These are phyloP conservation scores for Athrips mouffetella DNA, from an alignment of 2,888 invertebrate species.

Conservation along the genomic window DNA sequence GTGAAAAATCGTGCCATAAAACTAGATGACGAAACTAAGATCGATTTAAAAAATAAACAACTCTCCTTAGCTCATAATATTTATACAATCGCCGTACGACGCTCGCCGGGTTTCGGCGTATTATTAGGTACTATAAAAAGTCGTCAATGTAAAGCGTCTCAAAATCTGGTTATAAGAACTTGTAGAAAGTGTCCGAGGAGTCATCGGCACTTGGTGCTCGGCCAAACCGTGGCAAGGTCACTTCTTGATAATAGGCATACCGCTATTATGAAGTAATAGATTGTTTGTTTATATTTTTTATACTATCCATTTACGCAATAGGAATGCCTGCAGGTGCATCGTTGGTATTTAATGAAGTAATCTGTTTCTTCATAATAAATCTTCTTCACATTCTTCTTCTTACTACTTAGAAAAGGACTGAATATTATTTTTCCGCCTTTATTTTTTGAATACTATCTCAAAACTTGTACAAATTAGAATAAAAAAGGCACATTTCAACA, in stretches of 20 bases:
- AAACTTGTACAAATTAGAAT: no score
- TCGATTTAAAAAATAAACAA: constrained; percentile 29
- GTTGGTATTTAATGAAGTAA: no score
- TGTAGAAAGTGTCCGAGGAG: constrained; percentile 67
- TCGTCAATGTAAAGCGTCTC: constrained; percentile 36
- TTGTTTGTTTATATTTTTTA: constrained; percentile 70
- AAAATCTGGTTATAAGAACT: constrained; percentile 48
- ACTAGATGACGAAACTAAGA: constrained; percentile 33
- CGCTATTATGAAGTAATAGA: constrained; percentile 56
- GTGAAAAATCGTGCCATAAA: not conserved
- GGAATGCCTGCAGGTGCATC: constrained; percentile 1
- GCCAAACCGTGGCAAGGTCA: constrained; percentile 73
- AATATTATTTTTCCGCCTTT: no score
- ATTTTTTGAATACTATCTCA: no score
- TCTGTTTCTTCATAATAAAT: no score
- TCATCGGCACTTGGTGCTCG: constrained; percentile 69
- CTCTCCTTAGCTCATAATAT: not conserved
- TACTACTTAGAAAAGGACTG: no score
- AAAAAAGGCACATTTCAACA: no score
- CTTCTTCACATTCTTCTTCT: no score
- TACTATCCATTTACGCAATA: not conserved
- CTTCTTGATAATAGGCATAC: constrained; percentile 65
- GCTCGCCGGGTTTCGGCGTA: not conserved
- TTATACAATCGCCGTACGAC: not conserved
- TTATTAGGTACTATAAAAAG: constrained; percentile 21